Evolutionary conservation across 2,797 vertebrate species (phyloP).

Genomic region (Hippoglossus hippoglossus): DNA sequence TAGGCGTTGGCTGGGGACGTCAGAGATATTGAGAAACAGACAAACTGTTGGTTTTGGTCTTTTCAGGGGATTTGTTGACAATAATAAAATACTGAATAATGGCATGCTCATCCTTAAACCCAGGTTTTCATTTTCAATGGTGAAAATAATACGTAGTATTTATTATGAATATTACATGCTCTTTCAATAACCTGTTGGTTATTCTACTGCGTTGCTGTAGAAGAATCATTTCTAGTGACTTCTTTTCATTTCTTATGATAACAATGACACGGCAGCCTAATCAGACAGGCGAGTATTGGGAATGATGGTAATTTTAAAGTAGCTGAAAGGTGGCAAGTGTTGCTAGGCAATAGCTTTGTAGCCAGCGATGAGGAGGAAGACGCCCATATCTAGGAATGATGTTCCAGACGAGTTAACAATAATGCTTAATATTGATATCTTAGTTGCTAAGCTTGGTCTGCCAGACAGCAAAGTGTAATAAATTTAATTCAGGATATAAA

Average conservation of each 20-base stretch:
- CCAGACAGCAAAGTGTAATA: slow-evolving; percentile 19
- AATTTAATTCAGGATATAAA: slow-evolving; percentile 30
- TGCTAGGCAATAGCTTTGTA: slow-evolving; percentile 7
- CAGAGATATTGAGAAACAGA: not conserved
- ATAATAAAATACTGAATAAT: not conserved
- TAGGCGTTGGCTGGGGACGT: no score
- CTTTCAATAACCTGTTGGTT: slow-evolving; percentile 16
- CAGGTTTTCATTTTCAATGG: not conserved
- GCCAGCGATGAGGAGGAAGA: slow-evolving; percentile 23
- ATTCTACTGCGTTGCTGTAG: slow-evolving; percentile 5
- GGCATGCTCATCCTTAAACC: slow-evolving; percentile 4
- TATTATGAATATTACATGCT: slow-evolving; percentile 23
- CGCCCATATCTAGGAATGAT: slow-evolving; percentile 24
- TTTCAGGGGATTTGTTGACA: slow-evolving; percentile 35
- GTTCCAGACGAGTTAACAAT: slow-evolving; percentile 14
- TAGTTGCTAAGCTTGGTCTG: slow-evolving; percentile 34
- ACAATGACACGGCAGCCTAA: slow-evolving; percentile 23
- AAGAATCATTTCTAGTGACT: not conserved
- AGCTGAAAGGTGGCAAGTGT: slow-evolving; percentile 22
- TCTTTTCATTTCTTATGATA: slow-evolving; percentile 8
- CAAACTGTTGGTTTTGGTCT: slow-evolving; percentile 14
- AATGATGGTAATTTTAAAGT: slow-evolving; percentile 15
- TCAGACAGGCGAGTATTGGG: slow-evolving; percentile 7
- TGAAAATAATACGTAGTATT: not conserved
- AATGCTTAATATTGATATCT: slow-evolving; percentile 32